Conservation (phyloP, 2,888 invertebrate genomes). For the Sussaba pulchella region DNA sequence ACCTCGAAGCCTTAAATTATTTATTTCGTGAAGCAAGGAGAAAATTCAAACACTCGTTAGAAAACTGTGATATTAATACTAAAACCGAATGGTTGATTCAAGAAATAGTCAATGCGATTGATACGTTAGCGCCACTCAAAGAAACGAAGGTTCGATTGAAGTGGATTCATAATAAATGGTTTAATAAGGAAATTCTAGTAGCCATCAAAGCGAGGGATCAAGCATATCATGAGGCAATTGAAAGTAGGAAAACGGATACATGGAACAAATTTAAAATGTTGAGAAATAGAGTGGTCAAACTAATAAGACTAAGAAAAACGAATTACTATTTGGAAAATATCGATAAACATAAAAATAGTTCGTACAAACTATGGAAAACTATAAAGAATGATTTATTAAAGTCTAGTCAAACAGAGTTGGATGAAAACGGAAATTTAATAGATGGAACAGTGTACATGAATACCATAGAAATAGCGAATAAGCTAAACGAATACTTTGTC, state of each 20-base stretch:
- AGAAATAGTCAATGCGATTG: background rate
- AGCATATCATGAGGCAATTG: background rate
- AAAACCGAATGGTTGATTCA: background rate
- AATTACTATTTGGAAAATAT: background rate
- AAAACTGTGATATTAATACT: background rate
- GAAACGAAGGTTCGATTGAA: background rate
- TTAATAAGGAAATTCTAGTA: background rate
- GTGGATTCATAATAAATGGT: slow-evolving; percentile 8
- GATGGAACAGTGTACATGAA: background rate
- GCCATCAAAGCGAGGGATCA: background rate
- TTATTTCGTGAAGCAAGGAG: slow-evolving; percentile 6
- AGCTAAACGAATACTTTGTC: slow-evolving; percentile 8
- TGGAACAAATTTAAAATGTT: background rate
- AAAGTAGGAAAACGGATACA: background rate
- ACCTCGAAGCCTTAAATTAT: background rate
- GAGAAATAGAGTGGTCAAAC: slow-evolving; percentile 1
- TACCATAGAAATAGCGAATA: background rate
- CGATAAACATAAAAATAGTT: slow-evolving; percentile 16
- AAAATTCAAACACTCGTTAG: background rate
- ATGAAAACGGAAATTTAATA: background rate
- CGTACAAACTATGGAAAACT: slow-evolving; percentile 5
- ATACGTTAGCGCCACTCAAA: background rate
- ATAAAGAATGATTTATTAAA: slow-evolving; percentile 13
- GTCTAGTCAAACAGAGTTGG: background rate
- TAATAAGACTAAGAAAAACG: background rate